Percentiles rank a stretch among this genome's conserved stretches.
Conservation (phyloP, 2,797 vertebrate genomes). For the Spinus olivaceus region DNA sequence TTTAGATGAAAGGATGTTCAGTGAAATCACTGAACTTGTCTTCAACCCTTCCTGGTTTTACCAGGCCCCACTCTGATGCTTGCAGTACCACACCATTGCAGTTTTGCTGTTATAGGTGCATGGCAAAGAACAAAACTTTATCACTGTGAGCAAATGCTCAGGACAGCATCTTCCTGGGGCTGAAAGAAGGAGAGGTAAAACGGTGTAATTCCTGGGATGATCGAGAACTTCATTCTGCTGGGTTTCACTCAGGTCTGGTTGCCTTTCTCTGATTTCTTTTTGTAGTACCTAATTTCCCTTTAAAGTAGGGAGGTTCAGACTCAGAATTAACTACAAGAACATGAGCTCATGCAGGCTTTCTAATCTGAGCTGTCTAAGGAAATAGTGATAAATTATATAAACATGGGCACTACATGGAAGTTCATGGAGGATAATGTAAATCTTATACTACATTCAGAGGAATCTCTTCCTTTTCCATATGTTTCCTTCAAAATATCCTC, state of each 20-base stretch:
- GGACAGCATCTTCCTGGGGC: not conserved
- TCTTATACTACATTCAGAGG: constrained; percentile 74
- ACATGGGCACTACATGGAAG: constrained; percentile 75
- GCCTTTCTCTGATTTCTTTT: constrained; percentile 26
- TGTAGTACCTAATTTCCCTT: constrained; percentile 56
- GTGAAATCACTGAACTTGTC: not conserved
- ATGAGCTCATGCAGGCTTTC: constrained; percentile 71
- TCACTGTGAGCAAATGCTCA: not conserved
- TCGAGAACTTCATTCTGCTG: not conserved
- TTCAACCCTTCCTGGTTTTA: not conserved
- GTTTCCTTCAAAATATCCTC: constrained; percentile 77
- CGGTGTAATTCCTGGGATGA: not conserved
- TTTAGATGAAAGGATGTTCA: not conserved
- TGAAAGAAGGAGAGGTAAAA: not conserved
- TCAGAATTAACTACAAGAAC: constrained; percentile 60
- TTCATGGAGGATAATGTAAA: constrained; percentile 82
- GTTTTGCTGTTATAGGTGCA: not conserved
- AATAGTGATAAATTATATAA: constrained; percentile 79
- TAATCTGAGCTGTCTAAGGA: constrained; percentile 77
- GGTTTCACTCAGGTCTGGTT: not conserved
- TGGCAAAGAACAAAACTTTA: not conserved
- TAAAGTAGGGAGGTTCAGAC: constrained; percentile 59
- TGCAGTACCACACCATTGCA: not conserved
- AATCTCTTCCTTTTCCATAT: constrained; percentile 80
- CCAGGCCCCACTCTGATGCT: accelerated